These are phyloP conservation scores for Sclerodermus sp. DNA, from an alignment of 2,888 invertebrate genomes.

Conservation along the genomic window DNA sequence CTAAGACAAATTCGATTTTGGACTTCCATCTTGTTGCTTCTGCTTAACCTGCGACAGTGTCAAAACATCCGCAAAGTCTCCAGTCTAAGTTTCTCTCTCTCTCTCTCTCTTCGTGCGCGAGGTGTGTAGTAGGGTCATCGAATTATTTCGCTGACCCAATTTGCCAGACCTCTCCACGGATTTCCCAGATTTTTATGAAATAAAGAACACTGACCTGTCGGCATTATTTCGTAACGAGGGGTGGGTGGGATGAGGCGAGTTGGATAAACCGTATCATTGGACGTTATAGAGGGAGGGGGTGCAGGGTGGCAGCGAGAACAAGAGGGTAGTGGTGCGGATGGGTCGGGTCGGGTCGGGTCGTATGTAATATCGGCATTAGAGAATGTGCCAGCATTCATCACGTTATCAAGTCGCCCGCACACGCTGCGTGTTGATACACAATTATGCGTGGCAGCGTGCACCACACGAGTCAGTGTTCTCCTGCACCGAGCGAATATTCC, in stretches of 20 bases:
- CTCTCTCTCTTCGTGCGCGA: too few relatives aligned
- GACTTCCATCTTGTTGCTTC: background rate
- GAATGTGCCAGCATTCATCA: slow-evolving; percentile 49
- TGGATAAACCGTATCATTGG: too few relatives aligned
- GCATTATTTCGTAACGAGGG: too few relatives aligned
- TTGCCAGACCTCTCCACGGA: too few relatives aligned
- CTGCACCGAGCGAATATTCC: background rate
- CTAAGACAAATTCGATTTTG: slow-evolving; percentile 48
- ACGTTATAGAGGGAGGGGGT: background rate
- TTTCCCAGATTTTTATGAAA: too few relatives aligned
- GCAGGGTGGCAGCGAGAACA: background rate
- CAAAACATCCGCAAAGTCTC: too few relatives aligned
- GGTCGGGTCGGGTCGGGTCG: background rate
- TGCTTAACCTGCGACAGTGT: too few relatives aligned
- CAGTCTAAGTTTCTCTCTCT: too few relatives aligned
- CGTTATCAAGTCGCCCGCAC: slow-evolving; percentile 53
- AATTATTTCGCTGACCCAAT: too few relatives aligned
- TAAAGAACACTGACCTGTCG: too few relatives aligned
- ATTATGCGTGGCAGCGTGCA: slow-evolving; percentile 54
- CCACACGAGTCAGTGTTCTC: background rate
- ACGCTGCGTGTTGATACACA: slow-evolving; percentile 54
- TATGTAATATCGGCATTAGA: slow-evolving; percentile 14
- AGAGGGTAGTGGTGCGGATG: background rate
- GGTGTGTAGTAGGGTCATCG: too few relatives aligned
- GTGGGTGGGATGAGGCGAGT: too few relatives aligned